Evolutionary conservation across 2,888 invertebrate species (phyloP), one percentile per base, ranked within the genome.

Genomic region (Pardosa pseudoannulata): DNA sequence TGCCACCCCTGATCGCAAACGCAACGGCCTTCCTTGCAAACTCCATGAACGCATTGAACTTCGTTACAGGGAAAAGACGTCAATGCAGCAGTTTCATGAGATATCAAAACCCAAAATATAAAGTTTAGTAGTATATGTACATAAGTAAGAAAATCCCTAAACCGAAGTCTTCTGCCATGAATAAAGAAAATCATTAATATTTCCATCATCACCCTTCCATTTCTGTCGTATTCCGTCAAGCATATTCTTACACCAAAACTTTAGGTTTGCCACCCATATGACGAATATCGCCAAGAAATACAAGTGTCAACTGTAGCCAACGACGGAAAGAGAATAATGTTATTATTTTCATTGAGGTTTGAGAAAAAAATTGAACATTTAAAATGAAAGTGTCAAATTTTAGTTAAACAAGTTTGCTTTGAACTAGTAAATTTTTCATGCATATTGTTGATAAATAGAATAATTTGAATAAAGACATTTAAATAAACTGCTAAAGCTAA

Each of bases 1-100:
- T 96, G 96, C 97, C 97, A 98, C 88, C 97, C 97, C 91, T 96
- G 95, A 90, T 94, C 94, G 93, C 98, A 98, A 89, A 95, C 93
- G 93, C 98, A 98, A 90, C 95, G 95, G 90, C 96, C 96, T 92
- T 96, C 95, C 91, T 94, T 94, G 94, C 98, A 98, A 89, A 93
- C 91, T 76, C 95, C 95, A 92, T 94, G 94, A 89, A 93, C 92
- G 91, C 92, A 92, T 83, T 91, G 90, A 19, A 90, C 89, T 89
- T 91, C 91, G 88, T 88, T 88, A 85, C 89, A 90, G 16, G 83
- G 64, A 36, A 73, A 80, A 28, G 87, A 76, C 29, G 75, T 64
- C 71, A 75, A 65, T 36, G 86, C 74, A 65, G 76, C 71, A 67
- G 76, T 32, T 78, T 87, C 81, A 13, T 67, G 71, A 27, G 75